These are phyloP conservation scores for Drosophila lacteicornis DNA, from an alignment of 1,140 invertebrate species.

Conservation along the genomic window DNA sequence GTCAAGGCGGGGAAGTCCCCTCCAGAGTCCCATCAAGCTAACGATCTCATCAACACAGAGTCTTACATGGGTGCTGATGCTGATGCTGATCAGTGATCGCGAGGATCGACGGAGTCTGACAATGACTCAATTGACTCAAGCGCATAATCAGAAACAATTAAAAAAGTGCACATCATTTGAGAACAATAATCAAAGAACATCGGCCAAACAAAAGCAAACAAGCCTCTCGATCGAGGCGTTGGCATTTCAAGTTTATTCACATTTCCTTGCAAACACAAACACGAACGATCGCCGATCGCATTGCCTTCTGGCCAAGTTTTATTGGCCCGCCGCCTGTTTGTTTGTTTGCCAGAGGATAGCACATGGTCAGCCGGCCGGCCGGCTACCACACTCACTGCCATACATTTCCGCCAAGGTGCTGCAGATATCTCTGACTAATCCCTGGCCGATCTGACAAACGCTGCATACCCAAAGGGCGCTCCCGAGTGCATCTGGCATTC, in stretches of 20 bases:
- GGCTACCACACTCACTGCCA: not conserved
- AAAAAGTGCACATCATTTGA: conserved; percentile 51
- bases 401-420: conserved; percentile 22
- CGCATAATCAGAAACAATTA: conserved; percentile 77
- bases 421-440: conserved; percentile 10
- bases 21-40: conserved; percentile 31
- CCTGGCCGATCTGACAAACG: not conserved
- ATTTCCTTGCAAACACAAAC: conserved; percentile 59
- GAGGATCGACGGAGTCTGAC: conserved; percentile 31
- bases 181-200: conserved; percentile 40
- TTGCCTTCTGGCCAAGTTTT: conserved; percentile 27
- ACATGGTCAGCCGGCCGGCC: conserved; percentile 47
- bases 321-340: conserved; percentile 38
- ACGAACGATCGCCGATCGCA: conserved; percentile 16
- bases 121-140: conserved; percentile 72
- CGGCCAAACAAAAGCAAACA: conserved; percentile 56
- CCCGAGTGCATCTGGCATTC: conserved; percentile 22
- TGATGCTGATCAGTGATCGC: not conserved
- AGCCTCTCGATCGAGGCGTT: conserved; percentile 41
- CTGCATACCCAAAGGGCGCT: conserved; percentile 49
- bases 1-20: conserved; percentile 38
- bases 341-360: conserved; percentile 50
- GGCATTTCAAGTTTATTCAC: conserved; percentile 69
- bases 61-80: conserved; percentile 47
- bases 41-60: conserved; percentile 41